A percentile compares a stretch with the other conserved stretches of the same genome.
Conservation (phyloP, 1,140 invertebrate genomes). For the Eueides isabella region DNA sequence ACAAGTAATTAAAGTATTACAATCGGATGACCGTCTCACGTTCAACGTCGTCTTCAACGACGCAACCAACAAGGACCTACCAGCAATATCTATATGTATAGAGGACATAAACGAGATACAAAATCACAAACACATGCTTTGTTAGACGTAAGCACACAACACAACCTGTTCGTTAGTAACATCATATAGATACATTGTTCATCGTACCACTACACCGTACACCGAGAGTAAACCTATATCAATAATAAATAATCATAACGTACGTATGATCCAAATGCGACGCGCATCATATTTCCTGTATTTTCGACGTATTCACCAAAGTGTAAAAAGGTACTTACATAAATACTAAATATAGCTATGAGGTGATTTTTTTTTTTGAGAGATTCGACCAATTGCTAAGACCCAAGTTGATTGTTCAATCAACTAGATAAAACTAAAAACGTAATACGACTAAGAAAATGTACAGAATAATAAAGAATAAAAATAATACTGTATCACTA, state of each 20-base stretch:
- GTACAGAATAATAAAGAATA: slow-evolving; percentile 74
- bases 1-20: neutral
- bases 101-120: slow-evolving; percentile 52
- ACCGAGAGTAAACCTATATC: slow-evolving; percentile 63
- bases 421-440: slow-evolving; percentile 64
- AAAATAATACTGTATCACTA: slow-evolving; percentile 81
- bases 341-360: slow-evolving; percentile 39
- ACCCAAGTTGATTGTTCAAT: slow-evolving; percentile 49
- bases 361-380: slow-evolving; percentile 35
- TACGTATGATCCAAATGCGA: slow-evolving; percentile 17
- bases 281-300: slow-evolving; percentile 18
- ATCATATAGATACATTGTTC: slow-evolving; percentile 69
- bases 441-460: slow-evolving; percentile 71
- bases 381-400: slow-evolving; percentile 44
- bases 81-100: slow-evolving; percentile 16
- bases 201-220: slow-evolving; percentile 64
- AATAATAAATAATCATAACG: slow-evolving; percentile 65
- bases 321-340: slow-evolving; percentile 14
- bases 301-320: neutral
- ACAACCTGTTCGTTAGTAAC: slow-evolving; percentile 80
- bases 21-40: neutral
- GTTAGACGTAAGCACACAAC: slow-evolving; percentile 80
- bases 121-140: slow-evolving; percentile 79
- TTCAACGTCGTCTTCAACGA: slow-evolving; percentile 13
- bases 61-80: slow-evolving; percentile 48